Evolutionary conservation across 2,888 invertebrate genomes (phyloP).

Genomic region (Willowsia nigromaculata): DNA sequence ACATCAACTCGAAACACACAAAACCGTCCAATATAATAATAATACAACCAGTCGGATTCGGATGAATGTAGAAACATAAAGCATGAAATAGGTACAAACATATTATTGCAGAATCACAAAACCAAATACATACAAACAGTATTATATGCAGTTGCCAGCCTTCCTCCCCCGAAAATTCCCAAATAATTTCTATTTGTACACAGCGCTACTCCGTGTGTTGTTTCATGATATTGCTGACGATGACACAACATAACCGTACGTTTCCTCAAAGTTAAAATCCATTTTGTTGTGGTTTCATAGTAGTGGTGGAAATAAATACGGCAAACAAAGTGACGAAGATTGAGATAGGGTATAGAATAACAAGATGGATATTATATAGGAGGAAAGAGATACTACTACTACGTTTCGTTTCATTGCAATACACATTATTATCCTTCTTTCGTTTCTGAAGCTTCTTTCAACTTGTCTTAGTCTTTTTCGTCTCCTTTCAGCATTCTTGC

Average conservation of each 20-base stretch:
- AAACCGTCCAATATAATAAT: neutral
- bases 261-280: slow-evolving; percentile 20
- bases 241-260: slow-evolving; percentile 30
- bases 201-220: neutral
- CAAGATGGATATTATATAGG: neutral
- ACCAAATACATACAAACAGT: neutral
- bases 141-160: neutral
- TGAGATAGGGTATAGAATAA: slow-evolving; percentile 63
- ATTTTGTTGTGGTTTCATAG: slow-evolving; percentile 3
- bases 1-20: neutral
- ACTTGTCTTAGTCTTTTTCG: neutral
- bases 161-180: slow-evolving; percentile 33
- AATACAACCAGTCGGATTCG: neutral
- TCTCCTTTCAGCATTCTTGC: neutral
- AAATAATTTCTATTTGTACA: neutral
- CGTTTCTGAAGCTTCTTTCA: neutral
- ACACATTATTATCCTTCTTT: neutral
- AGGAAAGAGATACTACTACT: neutral
- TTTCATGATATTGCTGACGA: slow-evolving; percentile 29
- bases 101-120: slow-evolving; percentile 11
- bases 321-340: slow-evolving; percentile 57
- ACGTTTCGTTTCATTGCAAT: slow-evolving; percentile 28
- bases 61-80: neutral
- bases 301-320: slow-evolving; percentile 24
- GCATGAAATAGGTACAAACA: neutral